Evolutionary conservation across 2,797 vertebrate genomes (phyloP), one percentile per base, ranked within the genome.

Genomic region (Cossypha dichroa): DNA sequence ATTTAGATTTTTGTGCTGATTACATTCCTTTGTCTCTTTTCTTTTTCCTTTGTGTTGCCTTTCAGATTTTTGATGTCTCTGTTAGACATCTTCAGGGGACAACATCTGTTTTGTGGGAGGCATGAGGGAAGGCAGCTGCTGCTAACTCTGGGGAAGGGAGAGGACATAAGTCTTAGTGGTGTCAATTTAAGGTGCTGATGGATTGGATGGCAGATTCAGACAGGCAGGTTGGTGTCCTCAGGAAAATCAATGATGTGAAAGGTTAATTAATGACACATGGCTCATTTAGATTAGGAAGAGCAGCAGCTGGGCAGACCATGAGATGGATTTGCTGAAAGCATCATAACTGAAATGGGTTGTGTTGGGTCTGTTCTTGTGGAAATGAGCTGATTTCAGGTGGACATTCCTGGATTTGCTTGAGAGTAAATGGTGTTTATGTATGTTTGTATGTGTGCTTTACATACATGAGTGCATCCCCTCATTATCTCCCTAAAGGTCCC

Each of bases 191-290:
- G 66, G 34, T 82, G 43, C 51, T 93, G 89, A 85, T 79, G 80
- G 80, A 93, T 94, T 74, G 29, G 20, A 41, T 83, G 59, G 34
- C 63, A 95, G 55, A 94, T 81, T 84, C 62, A 76, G 67, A 81
- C 14, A 67, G 91, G 26, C 70, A 85, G 51, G 18, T 31, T 75
- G 62, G 49, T 88, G 58, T 49, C 67, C 63, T 29, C 68, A 26
- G 6, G 11, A 49, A 76, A 26, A 80, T 87, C 51, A 78, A 1
- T 45, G 22, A 77, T 38, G 34, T 55, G 36, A 94, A 68, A 94
- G 66, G 76, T 91, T 95, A 92, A 85, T 96, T 93, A 88, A 77
- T 58, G 54, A 62, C 25, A 66, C 56, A 40, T 64, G 52, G 56
- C 73, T 91, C 46, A 62, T 91, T 93, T 76, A 88, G 54, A 90